Conservation (phyloP, 2,113 vertebrate species). For the Cheilinus undulatus region DNA sequence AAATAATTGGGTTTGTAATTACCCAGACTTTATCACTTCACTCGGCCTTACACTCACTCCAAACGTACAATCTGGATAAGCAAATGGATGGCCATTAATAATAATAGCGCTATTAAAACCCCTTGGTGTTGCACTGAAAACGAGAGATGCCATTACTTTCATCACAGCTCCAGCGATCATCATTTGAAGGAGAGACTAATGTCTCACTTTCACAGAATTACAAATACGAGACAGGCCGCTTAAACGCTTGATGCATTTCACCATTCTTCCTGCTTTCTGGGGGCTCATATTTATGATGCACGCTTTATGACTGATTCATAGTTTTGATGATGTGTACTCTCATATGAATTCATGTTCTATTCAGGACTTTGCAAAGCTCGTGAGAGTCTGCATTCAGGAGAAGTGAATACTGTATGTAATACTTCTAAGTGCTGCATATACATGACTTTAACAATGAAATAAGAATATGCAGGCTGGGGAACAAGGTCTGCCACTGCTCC, state of each 20-base stretch:
- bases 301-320: conserved; percentile 52
- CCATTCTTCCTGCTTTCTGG: background rate
- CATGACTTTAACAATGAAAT: conserved; percentile 17
- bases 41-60: conserved; percentile 74
- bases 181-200: conserved; percentile 78
- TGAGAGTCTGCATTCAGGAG: conserved; percentile 18
- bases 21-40: conserved; percentile 85
- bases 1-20: conserved; percentile 91
- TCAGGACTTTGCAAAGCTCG: conserved; percentile 8
- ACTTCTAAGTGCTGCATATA: conserved; percentile 17
- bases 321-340: conserved; percentile 47
- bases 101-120: conserved; percentile 91
- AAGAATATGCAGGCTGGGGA: background rate
- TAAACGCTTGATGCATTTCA: conserved; percentile 56
- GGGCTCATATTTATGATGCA: conserved; percentile 11
- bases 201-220: conserved; percentile 80
- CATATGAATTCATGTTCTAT: conserved; percentile 33
- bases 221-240: conserved; percentile 52
- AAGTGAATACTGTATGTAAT: conserved; percentile 9
- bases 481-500: conserved; percentile 22
- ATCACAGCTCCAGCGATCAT: conserved; percentile 83
- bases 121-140: conserved; percentile 82
- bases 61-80: conserved; percentile 82
- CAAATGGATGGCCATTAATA: conserved; percentile 89
- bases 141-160: conserved; percentile 85